Percentiles rank a stretch among this genome's conserved stretches.
phyloP scores from a whole-genome alignment of 2,797 vertebrate species.

The Eospalax fontanierii region DNA sequence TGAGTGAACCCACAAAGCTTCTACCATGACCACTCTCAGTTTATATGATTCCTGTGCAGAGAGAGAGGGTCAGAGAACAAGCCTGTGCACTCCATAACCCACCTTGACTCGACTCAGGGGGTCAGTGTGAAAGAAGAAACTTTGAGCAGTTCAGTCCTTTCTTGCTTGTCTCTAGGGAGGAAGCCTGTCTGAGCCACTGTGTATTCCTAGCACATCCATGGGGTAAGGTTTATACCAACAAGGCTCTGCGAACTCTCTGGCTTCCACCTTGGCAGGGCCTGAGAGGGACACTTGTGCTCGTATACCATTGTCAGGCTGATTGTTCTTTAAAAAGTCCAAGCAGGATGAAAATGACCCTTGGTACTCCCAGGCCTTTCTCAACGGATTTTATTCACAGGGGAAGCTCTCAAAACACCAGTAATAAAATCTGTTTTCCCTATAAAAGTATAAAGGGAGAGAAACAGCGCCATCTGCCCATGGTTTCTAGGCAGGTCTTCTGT shows the following conservation, averaged over 20 bases:
- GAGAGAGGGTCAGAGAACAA: neutral
- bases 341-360: slow-evolving; percentile 31
- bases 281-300: neutral
- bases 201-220: neutral
- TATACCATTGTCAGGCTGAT: neutral
- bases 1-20: neutral
- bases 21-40: no score
- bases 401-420: slow-evolving; percentile 4
- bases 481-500: neutral
- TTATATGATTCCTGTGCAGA: neutral
- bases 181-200: neutral
- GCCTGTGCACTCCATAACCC: no score
- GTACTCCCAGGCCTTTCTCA: neutral
- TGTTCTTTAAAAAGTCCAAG: neutral
- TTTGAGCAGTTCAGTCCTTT: neutral
- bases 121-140: neutral
- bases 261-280: neutral
- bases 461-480: neutral
- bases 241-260: neutral
- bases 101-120: neutral
- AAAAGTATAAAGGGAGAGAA: neutral
- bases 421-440: neutral
- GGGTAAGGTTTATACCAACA: neutral
- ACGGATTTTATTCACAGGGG: neutral
- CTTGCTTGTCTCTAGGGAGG: neutral